Percentiles rank a stretch among this genome's conserved stretches.
phyloP scores from a whole-genome alignment of 2,113 vertebrate genomes.

The Phalacrocorax pelagicus region DNA sequence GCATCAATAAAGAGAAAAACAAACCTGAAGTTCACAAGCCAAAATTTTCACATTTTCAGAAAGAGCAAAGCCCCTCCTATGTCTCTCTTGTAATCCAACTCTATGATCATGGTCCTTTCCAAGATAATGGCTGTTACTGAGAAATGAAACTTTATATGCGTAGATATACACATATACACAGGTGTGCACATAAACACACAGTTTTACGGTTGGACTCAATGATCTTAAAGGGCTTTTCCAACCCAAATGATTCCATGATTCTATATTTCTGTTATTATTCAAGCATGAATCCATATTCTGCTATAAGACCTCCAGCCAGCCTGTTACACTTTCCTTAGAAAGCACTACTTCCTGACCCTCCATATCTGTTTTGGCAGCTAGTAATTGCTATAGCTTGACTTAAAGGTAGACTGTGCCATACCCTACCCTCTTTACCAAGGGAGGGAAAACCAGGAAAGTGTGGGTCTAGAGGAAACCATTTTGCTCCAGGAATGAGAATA shows the following conservation, averaged over 20 bases:
- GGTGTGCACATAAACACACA: fast-evolving
- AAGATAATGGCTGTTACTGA: neutral
- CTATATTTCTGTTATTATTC: neutral
- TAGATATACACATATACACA: neutral
- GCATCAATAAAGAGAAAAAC: neutral
- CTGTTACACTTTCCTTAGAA: neutral
- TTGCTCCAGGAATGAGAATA: neutral
- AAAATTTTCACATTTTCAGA: neutral
- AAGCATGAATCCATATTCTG: neutral
- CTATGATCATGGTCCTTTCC: neutral
- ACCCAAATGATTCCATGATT: neutral
- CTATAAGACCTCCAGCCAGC: neutral
- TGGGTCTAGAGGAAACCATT: neutral
- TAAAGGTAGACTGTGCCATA: neutral
- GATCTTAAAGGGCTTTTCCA: neutral
- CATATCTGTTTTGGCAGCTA: neutral
- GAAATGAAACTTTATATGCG: neutral
- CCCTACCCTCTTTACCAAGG: neutral
- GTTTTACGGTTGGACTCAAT: neutral
- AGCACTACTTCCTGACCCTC: neutral
- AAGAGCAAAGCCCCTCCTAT: neutral
- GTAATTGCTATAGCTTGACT: neutral
- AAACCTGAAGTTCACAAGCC: neutral
- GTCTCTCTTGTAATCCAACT: neutral
- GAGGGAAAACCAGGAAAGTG: neutral